phyloP scores from a whole-genome alignment of 2,888 invertebrate species.

The Apantesis nais region DNA sequence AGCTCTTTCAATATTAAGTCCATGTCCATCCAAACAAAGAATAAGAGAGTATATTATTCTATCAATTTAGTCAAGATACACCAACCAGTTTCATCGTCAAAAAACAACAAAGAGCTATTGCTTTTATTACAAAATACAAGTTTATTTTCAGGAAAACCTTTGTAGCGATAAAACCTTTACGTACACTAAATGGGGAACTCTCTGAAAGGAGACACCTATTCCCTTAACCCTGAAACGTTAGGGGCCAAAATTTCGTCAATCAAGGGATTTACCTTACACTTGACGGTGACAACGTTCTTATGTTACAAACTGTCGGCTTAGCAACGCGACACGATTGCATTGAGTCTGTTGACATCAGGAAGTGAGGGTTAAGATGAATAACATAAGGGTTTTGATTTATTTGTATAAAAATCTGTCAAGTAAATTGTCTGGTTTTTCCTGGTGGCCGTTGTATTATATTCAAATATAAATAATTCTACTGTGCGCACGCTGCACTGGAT shows the following conservation, averaged over 20 bases:
- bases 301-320: constrained; percentile 75
- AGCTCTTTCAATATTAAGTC: too few relatives aligned
- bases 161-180: constrained; percentile 50
- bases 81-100: constrained; percentile 7
- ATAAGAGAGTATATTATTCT: neutral
- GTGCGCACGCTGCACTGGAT: neutral
- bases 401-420: constrained; percentile 5
- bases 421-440: neutral
- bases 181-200: constrained; percentile 61
- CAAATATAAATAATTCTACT: neutral
- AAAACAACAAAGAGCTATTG: constrained; percentile 25
- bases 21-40: too few relatives aligned
- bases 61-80: neutral
- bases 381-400: constrained; percentile 28
- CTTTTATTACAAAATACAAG: constrained; percentile 29
- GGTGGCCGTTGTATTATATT: neutral
- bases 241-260: constrained; percentile 77
- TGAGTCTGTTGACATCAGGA: constrained; percentile 59
- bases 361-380: constrained; percentile 42
- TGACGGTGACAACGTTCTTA: constrained; percentile 78
- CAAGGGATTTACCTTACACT: constrained; percentile 80
- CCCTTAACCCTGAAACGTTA: constrained; percentile 64
- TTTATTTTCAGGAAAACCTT: constrained; percentile 31
- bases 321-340: constrained; percentile 74
- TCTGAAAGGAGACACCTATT: constrained; percentile 62